Base-by-base conservation (phyloP, 2,888 invertebrate species). In the Leptopterna dolabrata region DNA sequence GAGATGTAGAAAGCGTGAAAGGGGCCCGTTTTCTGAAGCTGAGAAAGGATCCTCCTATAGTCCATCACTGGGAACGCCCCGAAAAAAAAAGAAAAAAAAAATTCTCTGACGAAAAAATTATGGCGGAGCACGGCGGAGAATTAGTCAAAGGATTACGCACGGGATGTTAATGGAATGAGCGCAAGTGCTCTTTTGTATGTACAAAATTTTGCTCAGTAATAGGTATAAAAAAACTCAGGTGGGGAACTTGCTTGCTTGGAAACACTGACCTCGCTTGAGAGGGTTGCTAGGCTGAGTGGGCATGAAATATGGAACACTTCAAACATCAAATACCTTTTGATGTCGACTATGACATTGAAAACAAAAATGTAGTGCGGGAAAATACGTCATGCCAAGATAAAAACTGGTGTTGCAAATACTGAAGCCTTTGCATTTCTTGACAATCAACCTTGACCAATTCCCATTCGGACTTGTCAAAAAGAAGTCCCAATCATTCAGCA, bases 1-100 rank as follows among this genome's bases (percentile, higher is more conserved):
- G 63, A 19, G 63, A 63, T 63, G 63, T 63, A 63, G 63, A 13
- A 63, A 63, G 63, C 63, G 63, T 63, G 63, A 63, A 63, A 63
- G 4, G 63, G 63, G 63, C 24, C 63, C 63, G 19, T 19, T 63
- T 63, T 63, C 63, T 63, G 24, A 11, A 63, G 63, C 63, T 27
- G 63, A 63, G 63, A 63, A 63, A 63, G 13, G 63, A 24, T 4
- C 19, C 55, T 19, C 55, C 2, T 36, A 63, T 63, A 63, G 63
- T 63, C 11, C 63, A 63, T 63, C 24, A 63, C 63, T 63, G 63
- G 55, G 24, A 11, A 7, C 24, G 19, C 51, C 19, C 1, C 19
- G 55, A 9, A 55, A 63, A 63, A 63, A 63, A 24, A 27, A 9
- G 19, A 63, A 63, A 63, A 63, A 24, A 27, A 19, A 19, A 24